Conservation (phyloP, 2,797 vertebrate genomes). For the Protosalanx chinensis region DNA sequence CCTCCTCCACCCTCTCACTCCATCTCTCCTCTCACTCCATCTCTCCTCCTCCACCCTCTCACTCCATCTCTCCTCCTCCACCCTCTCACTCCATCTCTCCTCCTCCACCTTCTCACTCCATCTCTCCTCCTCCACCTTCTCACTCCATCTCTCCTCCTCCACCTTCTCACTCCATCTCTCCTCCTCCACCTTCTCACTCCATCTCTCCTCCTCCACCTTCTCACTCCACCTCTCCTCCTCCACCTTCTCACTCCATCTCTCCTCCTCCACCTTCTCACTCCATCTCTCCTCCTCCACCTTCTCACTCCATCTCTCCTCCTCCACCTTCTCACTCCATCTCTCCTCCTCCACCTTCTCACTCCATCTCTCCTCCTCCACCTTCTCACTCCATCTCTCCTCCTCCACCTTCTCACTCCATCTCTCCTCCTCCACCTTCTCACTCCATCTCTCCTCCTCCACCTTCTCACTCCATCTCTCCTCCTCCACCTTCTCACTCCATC, state of each 20-base stretch:
- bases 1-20: background rate
- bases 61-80: too few species aligned
- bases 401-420: too few species aligned
- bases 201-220: too few species aligned
- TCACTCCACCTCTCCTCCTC: background rate
- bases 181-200: background rate
- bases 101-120: background rate
- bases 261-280: background rate
- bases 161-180: background rate
- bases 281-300: background rate
- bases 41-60: background rate
- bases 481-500: background rate
- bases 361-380: background rate
- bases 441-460: background rate
- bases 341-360: background rate
- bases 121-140: background rate
- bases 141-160: background rate
- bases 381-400: background rate
- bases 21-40: conserved; percentile 5
- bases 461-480: background rate
- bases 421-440: background rate
- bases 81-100: background rate
- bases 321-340: background rate
- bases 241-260: background rate
- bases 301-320: too few species aligned